These are phyloP conservation scores for Penaeus vannamei DNA, from an alignment of 1,140 invertebrate genomes.

Conservation along the genomic window DNA sequence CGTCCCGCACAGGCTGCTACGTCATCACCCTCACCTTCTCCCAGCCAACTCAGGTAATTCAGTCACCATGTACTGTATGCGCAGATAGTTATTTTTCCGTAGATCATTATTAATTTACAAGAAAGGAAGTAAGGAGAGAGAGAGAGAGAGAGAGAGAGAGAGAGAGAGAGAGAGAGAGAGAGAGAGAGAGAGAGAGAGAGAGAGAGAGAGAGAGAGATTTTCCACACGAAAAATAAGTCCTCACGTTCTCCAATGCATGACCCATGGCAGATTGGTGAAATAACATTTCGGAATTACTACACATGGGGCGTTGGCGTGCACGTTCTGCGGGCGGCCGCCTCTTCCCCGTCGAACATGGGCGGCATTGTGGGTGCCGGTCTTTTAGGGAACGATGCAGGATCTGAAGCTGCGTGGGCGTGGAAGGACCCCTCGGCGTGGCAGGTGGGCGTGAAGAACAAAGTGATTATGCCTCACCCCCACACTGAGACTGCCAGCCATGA, in stretches of 20 bases:
- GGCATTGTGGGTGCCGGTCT: constrained; percentile 49
- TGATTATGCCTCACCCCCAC: constrained; percentile 74
- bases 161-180: no score
- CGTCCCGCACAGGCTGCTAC: constrained; percentile 49
- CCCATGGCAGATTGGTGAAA: constrained; percentile 72
- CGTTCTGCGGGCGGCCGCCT: constrained; percentile 52
- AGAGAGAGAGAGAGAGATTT: no score
- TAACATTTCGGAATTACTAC: constrained; percentile 75
- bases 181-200: no score
- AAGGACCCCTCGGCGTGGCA: constrained; percentile 71
- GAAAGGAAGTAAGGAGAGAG: no score
- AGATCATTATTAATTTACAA: not conserved
- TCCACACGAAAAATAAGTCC: no score
- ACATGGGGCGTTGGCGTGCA: constrained; percentile 69
- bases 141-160: no score
- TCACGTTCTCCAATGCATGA: not conserved
- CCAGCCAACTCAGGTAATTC: constrained; percentile 42
- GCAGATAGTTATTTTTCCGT: not conserved
- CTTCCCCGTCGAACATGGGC: constrained; percentile 32
- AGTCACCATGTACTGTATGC: not conserved
- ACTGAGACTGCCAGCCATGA: constrained; percentile 73
- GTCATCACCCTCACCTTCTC: constrained; percentile 55
- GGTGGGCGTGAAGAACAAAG: constrained; percentile 72
- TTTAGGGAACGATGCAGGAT: constrained; percentile 47
- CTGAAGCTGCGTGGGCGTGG: constrained; percentile 70